phyloP scores from a whole-genome alignment of 2,113 vertebrate genomes.

The Oreotrochilus melanogaster region DNA sequence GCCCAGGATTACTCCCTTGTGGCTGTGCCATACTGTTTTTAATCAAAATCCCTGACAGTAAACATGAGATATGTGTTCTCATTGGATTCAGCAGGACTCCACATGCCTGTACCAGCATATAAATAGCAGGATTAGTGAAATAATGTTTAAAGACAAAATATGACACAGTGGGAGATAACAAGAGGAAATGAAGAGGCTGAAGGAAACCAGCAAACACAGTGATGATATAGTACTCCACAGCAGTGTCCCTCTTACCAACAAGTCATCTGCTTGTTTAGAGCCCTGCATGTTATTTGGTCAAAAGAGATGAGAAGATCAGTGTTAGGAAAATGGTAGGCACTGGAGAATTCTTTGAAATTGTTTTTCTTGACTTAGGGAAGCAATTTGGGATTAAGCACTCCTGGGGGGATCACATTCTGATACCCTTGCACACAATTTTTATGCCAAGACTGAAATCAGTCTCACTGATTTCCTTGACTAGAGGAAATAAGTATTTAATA shows the following conservation, averaged over 20 bases:
- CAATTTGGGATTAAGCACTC: neutral
- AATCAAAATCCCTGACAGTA: neutral
- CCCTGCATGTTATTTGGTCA: neutral
- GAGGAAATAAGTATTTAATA: slow-evolving; percentile 18
- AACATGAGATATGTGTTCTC: neutral
- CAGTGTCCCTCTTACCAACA: neutral
- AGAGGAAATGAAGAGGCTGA: neutral
- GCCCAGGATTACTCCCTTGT: neutral
- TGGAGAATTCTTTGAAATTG: neutral
- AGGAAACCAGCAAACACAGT: neutral
- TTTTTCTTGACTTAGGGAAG: neutral
- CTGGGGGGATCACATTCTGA: neutral
- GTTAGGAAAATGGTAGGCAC: neutral
- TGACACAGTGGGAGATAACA: neutral
- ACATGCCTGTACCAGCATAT: neutral
- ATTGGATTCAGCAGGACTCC: neutral
- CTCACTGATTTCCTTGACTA: slow-evolving; percentile 7
- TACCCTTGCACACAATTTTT: neutral
- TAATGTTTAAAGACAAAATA: slow-evolving; percentile 21
- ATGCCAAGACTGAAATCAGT: neutral
- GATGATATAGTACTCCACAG: neutral
- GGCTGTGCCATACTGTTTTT: neutral
- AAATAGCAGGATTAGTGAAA: slow-evolving; percentile 24
- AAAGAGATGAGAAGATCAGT: neutral
- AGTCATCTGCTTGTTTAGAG: neutral